A percentile compares a stretch with the other conserved stretches of the same genome.
phyloP scores from a whole-genome alignment of 2,113 vertebrate genomes.

The Anoplopoma fimbria region DNA sequence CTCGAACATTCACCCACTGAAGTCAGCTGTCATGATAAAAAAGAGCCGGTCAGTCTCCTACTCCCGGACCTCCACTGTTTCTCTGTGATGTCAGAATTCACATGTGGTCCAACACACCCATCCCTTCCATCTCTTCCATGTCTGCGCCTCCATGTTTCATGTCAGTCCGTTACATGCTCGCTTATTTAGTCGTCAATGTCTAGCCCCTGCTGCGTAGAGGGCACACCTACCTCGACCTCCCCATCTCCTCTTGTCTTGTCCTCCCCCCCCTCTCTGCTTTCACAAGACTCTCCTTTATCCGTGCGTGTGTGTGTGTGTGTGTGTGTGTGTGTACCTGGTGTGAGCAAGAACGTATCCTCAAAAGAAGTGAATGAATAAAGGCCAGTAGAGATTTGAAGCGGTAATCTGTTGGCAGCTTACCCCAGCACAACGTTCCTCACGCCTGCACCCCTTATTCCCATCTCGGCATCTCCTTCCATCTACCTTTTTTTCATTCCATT shows the following conservation, averaged over 20 bases:
- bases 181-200: conserved; percentile 54
- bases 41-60: conserved; percentile 8
- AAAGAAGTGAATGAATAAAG: conserved; percentile 68
- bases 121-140: background rate
- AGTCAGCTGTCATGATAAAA: conserved; percentile 48
- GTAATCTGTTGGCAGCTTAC: conserved; percentile 70
- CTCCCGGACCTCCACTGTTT: background rate
- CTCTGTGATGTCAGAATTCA: background rate
- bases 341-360: conserved; percentile 7
- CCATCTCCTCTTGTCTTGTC: conserved; percentile 16
- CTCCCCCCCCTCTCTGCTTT: conserved; percentile 6
- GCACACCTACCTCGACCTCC: conserved; percentile 25
- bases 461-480: conserved; percentile 62
- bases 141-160: conserved; percentile 5
- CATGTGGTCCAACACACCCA: background rate
- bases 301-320: background rate
- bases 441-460: conserved; percentile 57
- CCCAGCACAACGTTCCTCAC: conserved; percentile 55
- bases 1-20: background rate
- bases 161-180: conserved; percentile 18
- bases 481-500: conserved; percentile 51
- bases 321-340: background rate
- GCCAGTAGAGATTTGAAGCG: conserved; percentile 51
- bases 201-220: conserved; percentile 27
- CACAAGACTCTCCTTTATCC: conserved; percentile 2